These are phyloP conservation scores for Sciurus vulgaris DNA, from an alignment of 2,797 vertebrate species.

Conservation along the genomic window DNA sequence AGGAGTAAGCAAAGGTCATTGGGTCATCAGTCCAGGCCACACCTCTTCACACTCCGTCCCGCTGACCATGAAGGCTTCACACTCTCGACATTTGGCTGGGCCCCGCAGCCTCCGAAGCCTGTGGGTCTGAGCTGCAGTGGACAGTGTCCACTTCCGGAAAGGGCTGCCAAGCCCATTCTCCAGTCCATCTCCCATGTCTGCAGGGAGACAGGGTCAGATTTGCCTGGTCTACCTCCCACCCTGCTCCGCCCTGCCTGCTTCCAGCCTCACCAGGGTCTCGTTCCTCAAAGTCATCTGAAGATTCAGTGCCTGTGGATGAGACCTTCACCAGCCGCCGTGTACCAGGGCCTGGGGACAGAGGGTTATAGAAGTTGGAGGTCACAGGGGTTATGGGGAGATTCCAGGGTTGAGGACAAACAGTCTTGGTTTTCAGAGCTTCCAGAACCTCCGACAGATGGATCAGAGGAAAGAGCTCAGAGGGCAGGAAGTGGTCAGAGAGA, in stretches of 20 bases:
- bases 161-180: conserved; percentile 86
- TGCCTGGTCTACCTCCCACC: neutral
- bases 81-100: conserved; percentile 95
- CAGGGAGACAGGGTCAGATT: neutral
- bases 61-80: conserved; percentile 95
- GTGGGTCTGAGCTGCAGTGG: conserved; percentile 93
- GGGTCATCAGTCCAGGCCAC: neutral
- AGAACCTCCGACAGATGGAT: conserved; percentile 15
- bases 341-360: conserved; percentile 85
- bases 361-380: neutral
- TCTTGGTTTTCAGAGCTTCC: neutral
- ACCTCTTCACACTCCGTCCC: conserved; percentile 98
- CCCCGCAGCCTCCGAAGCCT: conserved; percentile 92
- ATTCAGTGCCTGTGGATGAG: conserved; percentile 90
- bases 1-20: neutral
- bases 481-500: neutral
- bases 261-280: conserved; percentile 87
- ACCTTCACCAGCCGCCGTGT: conserved; percentile 89
- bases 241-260: neutral
- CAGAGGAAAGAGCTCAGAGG: neutral
- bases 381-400: neutral
- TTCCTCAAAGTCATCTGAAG: conserved; percentile 93
- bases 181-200: conserved; percentile 81
- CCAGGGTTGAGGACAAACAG: neutral
- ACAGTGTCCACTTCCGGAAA: conserved; percentile 88